Base-by-base conservation (phyloP, 2,888 invertebrate species). In the Patella depressa region DNA sequence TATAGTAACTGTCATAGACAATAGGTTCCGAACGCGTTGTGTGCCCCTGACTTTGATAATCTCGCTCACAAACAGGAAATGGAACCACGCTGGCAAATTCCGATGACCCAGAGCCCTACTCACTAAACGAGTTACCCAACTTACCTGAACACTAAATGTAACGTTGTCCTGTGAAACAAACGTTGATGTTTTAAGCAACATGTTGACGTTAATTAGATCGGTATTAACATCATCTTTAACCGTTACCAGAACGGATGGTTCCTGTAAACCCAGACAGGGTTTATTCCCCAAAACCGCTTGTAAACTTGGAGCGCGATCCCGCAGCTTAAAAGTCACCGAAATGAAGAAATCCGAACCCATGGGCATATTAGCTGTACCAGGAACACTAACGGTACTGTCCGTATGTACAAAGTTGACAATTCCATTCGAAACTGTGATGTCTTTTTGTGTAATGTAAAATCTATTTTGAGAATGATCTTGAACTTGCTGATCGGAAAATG, bases 331-430 rank as follows among this genome's bases (percentile, higher is more conserved):
- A 24, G 65, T 65, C 24, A 65, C 24, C 19, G 65, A 65, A 12
- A 65, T 65, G 3, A 24, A 65, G 19, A 65, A 65, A 24, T 65
- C 24, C 0, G 65, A 24, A 11, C 65, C 65, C 65, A 65, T 19
- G 11, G 65, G 65, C 65, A 65, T 65, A 24, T 65, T 65, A 17
- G 65, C 65, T 19, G 65, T 65, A 65, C 65, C 65, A n/a, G 65
- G 65, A 24, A 65, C 24, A 24, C 65, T 65, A 7, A 65, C 24
- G 14, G 11, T 11, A 65, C 65, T 65, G 11, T 17, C 19, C 12
- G 5, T 7, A n/a, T 65, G 1, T 24, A 24, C 14, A 24, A 24
- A 65, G 11, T 24, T 24, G 65, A 24, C 65, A 11, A 24, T 11
- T 14, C 65, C 65, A n/a, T 24, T 24, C 2, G 65, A 24, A 19